Conservation (phyloP, 2,888 invertebrate species). For the Cephus runcator region DNA sequence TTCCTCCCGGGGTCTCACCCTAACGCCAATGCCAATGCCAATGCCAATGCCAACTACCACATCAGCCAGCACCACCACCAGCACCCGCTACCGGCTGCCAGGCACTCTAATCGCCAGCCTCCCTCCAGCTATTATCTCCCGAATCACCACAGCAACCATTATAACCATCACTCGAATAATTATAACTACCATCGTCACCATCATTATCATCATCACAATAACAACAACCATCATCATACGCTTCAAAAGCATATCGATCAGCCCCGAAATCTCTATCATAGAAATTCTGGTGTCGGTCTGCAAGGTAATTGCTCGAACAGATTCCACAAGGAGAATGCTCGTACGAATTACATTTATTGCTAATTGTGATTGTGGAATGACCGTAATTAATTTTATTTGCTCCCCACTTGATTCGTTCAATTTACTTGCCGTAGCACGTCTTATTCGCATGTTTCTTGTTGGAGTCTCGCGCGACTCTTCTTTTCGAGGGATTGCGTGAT, state of each 20-base stretch:
- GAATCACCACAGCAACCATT: constrained; percentile 68
- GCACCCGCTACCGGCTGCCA: constrained; percentile 67
- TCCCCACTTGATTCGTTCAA: constrained; percentile 1
- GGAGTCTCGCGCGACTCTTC: not conserved
- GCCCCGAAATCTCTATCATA: constrained; percentile 69
- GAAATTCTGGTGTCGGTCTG: constrained; percentile 71
- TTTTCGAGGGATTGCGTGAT: not conserved
- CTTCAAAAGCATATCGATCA: constrained; percentile 69
- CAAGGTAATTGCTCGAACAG: constrained; percentile 67
- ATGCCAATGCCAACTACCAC: constrained; percentile 62
- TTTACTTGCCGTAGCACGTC: not conserved
- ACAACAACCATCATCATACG: constrained; percentile 66
- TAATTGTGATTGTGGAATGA: constrained; percentile 17
- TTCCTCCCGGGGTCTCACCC: constrained; percentile 92
- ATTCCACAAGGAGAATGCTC: constrained; percentile 23
- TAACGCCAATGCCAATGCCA: constrained; percentile 70
- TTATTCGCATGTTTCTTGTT: not conserved
- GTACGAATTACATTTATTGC: constrained; percentile 1
- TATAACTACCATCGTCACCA: constrained; percentile 73
- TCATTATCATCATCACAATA: constrained; percentile 72
- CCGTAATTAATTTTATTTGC: constrained; percentile 37
- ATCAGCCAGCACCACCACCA: constrained; percentile 68
- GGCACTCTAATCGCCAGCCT: constrained; percentile 66
- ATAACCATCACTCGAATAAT: constrained; percentile 69
- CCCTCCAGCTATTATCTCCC: constrained; percentile 67